phyloP scores from a whole-genome alignment of 2,888 invertebrate species.

The Hyppa rectilinea region DNA sequence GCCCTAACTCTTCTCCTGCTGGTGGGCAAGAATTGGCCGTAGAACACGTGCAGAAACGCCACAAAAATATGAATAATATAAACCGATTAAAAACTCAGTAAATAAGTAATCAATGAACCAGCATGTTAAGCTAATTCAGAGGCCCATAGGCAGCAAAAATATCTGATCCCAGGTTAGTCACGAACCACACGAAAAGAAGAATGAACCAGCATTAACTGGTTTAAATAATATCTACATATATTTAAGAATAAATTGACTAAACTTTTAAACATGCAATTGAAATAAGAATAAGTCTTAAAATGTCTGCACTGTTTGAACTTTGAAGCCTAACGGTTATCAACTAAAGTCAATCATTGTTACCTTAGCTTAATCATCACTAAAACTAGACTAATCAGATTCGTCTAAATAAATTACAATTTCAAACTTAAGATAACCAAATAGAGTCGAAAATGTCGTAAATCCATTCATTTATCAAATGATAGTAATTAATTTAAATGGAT shows the following conservation, averaged over 20 bases:
- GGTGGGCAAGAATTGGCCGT: too few species aligned
- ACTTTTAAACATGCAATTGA: not conserved
- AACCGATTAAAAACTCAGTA: not conserved
- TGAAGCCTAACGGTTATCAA: not conserved
- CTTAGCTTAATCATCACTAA: constrained; percentile 7
- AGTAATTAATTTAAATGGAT: constrained; percentile 32
- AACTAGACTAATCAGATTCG: constrained; percentile 9
- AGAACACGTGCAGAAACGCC: not conserved
- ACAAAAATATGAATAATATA: not conserved
- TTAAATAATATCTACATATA: too few species aligned
- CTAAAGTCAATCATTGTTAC: constrained; percentile 7
- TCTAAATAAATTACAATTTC: not conserved
- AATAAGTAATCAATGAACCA: not conserved
- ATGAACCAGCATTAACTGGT: too few species aligned
- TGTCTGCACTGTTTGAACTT: not conserved
- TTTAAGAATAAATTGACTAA: not conserved
- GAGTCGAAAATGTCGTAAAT: constrained; percentile 8
- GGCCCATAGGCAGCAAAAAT: too few species aligned
- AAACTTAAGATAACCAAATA: constrained; percentile 6
- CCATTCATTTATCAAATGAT: not conserved
- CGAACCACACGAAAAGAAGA: too few species aligned
- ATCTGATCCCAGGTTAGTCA: too few species aligned
- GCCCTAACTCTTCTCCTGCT: too few species aligned
- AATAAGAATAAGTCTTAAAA: not conserved
- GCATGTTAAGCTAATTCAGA: too few species aligned